Base-by-base conservation (phyloP, 37 sponge, comb jelly and placozoan genomes). In the Crambe crambe region DNA sequence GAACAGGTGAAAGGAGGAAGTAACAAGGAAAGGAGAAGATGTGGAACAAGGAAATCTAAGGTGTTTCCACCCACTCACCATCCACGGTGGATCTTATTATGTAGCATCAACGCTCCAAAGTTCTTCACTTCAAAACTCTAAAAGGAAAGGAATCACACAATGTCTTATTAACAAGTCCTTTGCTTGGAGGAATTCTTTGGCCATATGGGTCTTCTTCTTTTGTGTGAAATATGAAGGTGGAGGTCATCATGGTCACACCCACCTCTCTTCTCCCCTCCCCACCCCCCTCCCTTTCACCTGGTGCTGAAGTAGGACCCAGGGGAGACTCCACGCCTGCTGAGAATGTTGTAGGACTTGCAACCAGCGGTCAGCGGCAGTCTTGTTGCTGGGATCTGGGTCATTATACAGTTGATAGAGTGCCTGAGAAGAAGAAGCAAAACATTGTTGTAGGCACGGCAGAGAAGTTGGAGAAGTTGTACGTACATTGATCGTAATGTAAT, bases 81-180 rank as follows among this genome's bases (percentile, higher is more conserved):
- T 39, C 62, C 39, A 23, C 79, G 62, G 23, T 70, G n/a, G 23
- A 91, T 79, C 39, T 91, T 91, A 27, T 43, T 76, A 32, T 68
- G 44, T 40, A 91, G 74, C 62, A 82, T 76, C 51, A 79, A 62
- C 40, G 91, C 91, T 37, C 91, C 91, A 82, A 86, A 90, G 56
- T 82, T 80, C 67, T 86, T 82, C 20, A 86, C 83, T 40, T 81
- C 86, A 3, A 73, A 15, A 9, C 63, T 74, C 80, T 84, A 38
- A 18, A 60, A n/a, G n/a, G n/a, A 1, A 60, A 42, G 40, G 23
- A 39, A 32, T 23, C 66, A 65, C 61, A 60, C 18, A 60, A 20
- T 26, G 17, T 26, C 58, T 34, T 34, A 37, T 35, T 42, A 56
- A 40, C 2, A 47, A 6, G 6, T 12, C 51, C 6, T 47, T 47